Evolutionary conservation across 23 tunicate genomes (phyloP).

Genomic region (Halocynthia roretzi): DNA sequence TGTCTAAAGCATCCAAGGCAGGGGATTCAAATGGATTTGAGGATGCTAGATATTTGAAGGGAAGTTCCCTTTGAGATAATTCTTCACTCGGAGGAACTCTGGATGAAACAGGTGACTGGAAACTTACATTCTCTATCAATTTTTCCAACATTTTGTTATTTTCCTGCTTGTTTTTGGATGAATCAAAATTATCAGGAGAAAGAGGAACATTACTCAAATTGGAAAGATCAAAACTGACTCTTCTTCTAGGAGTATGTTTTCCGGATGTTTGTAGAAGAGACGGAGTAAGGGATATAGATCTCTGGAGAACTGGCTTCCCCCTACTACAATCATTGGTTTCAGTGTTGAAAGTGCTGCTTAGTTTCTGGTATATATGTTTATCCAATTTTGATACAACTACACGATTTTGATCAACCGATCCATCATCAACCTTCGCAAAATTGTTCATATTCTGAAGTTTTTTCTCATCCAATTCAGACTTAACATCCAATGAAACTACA

Average conservation of each 20-base stretch:
- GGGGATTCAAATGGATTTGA: neutral
- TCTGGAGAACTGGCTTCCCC: no score
- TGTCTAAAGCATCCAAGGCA: neutral
- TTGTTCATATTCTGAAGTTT: no score
- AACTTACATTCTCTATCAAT: neutral
- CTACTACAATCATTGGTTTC: no score
- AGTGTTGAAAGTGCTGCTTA: no score
- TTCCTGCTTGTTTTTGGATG: neutral
- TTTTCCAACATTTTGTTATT: neutral
- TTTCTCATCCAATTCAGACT: no score
- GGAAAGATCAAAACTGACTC: slow-evolving; percentile 26
- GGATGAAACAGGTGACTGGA: neutral
- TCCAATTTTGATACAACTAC: no score
- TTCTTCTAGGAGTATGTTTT: neutral
- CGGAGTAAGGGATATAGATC: no score
- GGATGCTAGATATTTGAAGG: neutral
- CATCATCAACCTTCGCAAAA: no score
- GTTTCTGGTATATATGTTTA: no score
- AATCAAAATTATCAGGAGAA: neutral
- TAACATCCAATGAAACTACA: neutral
- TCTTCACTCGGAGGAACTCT: neutral
- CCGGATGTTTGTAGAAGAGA: neutral
- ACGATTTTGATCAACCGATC: no score
- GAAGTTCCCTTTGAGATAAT: neutral
- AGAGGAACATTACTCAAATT: neutral